These are phyloP conservation scores for Papilio xuthus DNA, from an alignment of 1,140 invertebrate species.

Conservation along the genomic window DNA sequence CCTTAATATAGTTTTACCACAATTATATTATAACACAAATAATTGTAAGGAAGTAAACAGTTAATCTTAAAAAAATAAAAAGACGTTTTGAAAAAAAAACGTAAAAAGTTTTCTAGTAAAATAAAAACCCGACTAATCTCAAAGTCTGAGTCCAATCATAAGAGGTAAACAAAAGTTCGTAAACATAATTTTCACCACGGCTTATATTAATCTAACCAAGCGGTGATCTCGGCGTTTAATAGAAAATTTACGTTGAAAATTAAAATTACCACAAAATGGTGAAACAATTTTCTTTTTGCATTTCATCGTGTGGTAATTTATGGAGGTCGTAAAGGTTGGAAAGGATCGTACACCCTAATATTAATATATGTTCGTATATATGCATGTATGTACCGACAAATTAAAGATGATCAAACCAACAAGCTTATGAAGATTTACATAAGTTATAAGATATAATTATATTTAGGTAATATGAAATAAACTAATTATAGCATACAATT, in stretches of 20 bases:
- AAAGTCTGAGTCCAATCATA: too few relatives aligned
- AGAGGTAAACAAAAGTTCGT: background rate
- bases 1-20: too few relatives aligned
- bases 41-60: too few relatives aligned
- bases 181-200: background rate
- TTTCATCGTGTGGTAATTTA: constrained; percentile 25
- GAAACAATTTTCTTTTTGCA: constrained; percentile 23
- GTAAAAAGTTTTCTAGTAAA: too few relatives aligned
- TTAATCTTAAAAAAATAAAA: too few relatives aligned
- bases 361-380: background rate
- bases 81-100: too few relatives aligned
- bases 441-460: background rate
- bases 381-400: background rate
- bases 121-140: too few relatives aligned
- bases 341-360: background rate
- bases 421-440: background rate
- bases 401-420: background rate
- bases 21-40: too few relatives aligned
- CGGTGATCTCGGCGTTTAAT: background rate
- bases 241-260: background rate
- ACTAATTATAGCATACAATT: too few relatives aligned
- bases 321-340: constrained; percentile 11
- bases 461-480: too few relatives aligned
- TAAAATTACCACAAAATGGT: background rate
- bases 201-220: background rate